Base-by-base conservation (phyloP, 1,140 invertebrate genomes). In the Ditylenchus dipsaci region DNA sequence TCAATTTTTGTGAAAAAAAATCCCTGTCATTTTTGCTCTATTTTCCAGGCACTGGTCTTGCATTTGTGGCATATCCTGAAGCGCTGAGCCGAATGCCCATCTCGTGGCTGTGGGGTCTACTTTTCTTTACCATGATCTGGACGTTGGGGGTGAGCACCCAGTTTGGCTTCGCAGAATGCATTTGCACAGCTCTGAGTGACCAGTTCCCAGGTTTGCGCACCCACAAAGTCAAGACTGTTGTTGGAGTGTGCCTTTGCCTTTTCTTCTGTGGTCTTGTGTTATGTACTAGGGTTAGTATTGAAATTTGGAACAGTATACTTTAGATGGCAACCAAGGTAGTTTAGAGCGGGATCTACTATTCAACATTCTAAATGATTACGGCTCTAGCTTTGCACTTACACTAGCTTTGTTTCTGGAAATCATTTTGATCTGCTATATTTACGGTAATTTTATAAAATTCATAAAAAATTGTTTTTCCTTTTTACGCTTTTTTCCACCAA, bases 41-140 rank as follows among this genome's bases (percentile, higher is more conserved):
- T n/a, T 19, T 67, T 56, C 19, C 8, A 23, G 77, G 79, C 8
- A 76, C 74, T 29, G 73, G 75, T 0, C 67, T 80, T 21, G 79
- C 77, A 38, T 80, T 80, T 65, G 74, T 80, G 13, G 84, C 79
- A 1, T 85, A 85, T 42, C 83, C 83, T 1, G 70, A 71, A 70
- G 84, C 84, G 7, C 74, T 86, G 45, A 68, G 79, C 71, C 73
- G 73, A 17, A 79, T 85, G 72, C 84, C 84, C 0, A 23, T 79
- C 13, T 76, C 84, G 30, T 85, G 90, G 23, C 65, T 85, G 21
- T 85, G 84, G 84, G 68, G 78, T 9, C 59, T 82, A 26, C 70
- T 85, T 1, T 85, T 85, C 70, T 85, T 85, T 67, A 19, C 81
- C 8, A 85, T 85, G 84, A 73, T 85, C 8, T 81, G 84, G 56